Evolutionary conservation across 2,888 invertebrate genomes (phyloP), one percentile per base, ranked within the genome.

Genomic region (Hydrotaea cyrtoneurina): DNA sequence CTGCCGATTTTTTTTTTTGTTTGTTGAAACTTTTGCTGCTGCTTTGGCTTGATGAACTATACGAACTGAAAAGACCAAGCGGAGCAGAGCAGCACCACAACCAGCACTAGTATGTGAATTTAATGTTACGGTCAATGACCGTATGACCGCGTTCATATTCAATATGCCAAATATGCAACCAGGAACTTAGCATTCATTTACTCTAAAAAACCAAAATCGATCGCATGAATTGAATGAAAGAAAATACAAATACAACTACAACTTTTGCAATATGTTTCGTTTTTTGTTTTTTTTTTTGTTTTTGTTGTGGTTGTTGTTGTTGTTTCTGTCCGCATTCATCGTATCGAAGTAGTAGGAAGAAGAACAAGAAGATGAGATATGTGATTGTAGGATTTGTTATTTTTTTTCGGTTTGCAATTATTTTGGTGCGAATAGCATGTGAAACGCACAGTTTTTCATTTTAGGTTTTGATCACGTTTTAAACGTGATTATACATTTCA

Each of bases 111-210:
- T 10, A 39, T 39, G 21, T 82, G 78, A 81, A 77, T 76, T 81
- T 85, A 80, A 50, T 80, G 77, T 78, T 78, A 75, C 83, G 84
- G 83, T 85, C 84, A 85, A 76, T 71, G 84, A 85, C 84, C 84
- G 81, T 53, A 73, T 85, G 84, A 85, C 81, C 81, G 84, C 84
- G 76, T 79, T 85, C 81, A 76, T 82, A 69, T 85, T 81, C 79
- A 88, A 88, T 89, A 88, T 88, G 88, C 88, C 89, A 89, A 89
- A 89, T 90, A 90, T 90, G 90, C 90, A 90, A 90, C 88, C 89
- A 90, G 90, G 89, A 90, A 90, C 81, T 85, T 86, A 83, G 43
- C 66, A 43, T 66, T 66, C 59, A 62, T 69, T 69, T 69, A 46
- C 69, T 69, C 69, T 69, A 66, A 21, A 66, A 66, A 36, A 39